Evolutionary conservation across 2,888 invertebrate species (phyloP).

Genomic region (Chromoteleia sp.): DNA sequence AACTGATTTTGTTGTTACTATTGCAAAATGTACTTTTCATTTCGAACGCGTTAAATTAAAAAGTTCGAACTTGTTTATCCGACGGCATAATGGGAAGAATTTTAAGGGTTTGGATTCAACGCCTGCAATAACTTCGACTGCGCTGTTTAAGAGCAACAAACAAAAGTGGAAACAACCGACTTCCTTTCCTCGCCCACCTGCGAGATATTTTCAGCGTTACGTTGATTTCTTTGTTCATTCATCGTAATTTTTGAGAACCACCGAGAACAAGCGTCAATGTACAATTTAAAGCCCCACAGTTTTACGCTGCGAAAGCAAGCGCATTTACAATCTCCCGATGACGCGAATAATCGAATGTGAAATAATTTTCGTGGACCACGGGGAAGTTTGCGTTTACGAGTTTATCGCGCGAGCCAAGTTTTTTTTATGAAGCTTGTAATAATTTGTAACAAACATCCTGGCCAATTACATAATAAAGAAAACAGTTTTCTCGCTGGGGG

Average conservation of each 20-base stretch:
- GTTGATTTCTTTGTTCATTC: slow-evolving; percentile 25
- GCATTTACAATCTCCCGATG: slow-evolving; percentile 1
- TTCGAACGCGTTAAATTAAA: slow-evolving; percentile 13
- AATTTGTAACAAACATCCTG: neutral
- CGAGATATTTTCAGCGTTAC: slow-evolving; percentile 28
- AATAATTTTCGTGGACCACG: neutral
- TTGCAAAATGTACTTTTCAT: no score
- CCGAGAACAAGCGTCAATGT: slow-evolving; percentile 17
- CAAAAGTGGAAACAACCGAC: slow-evolving; percentile 30
- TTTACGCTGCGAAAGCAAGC: neutral
- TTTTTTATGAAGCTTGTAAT: neutral
- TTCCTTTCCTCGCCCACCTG: slow-evolving; percentile 4
- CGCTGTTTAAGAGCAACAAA: slow-evolving; percentile 29
- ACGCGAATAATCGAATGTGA: neutral
- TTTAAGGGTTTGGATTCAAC: slow-evolving; percentile 1
- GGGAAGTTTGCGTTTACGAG: no score
- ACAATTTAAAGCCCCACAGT: neutral
- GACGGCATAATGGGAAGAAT: slow-evolving; percentile 23
- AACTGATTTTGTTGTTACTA: no score
- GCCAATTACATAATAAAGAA: neutral
- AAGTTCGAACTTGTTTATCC: slow-evolving; percentile 15
- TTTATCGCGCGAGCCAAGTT: neutral
- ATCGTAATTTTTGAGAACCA: slow-evolving; percentile 28
- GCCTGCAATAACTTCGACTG: slow-evolving; percentile 28
- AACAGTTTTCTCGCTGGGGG: neutral